phyloP scores from a whole-genome alignment of 1,140 invertebrate genomes.

The Lasaia peninsularis region DNA sequence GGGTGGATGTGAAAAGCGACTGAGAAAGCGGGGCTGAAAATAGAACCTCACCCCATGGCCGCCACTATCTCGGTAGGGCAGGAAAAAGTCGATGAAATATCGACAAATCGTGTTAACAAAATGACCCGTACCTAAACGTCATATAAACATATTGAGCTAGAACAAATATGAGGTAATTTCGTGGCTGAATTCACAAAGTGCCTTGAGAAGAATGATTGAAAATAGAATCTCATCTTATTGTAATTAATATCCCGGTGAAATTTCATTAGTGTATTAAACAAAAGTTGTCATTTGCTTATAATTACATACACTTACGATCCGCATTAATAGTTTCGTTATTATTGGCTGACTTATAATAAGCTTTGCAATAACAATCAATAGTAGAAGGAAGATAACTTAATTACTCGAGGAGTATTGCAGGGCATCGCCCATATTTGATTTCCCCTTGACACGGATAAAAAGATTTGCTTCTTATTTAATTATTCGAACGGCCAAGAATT shows the following conservation, averaged over 20 bases:
- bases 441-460: no score
- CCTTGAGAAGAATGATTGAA: neutral
- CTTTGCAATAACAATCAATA: no score
- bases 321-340: no score
- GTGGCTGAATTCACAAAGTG: slow-evolving; percentile 15
- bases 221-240: slow-evolving; percentile 37
- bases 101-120: neutral
- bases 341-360: no score
- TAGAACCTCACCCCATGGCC: slow-evolving; percentile 37
- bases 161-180: neutral
- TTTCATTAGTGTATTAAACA: no score
- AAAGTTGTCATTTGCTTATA: no score
- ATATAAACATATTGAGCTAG: neutral
- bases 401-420: no score
- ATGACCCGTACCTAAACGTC: neutral
- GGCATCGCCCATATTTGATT: no score
- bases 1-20: slow-evolving; percentile 17
- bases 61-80: slow-evolving; percentile 15
- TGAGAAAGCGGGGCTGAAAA: slow-evolving; percentile 13
- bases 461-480: no score
- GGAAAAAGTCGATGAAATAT: slow-evolving; percentile 2
- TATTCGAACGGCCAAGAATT: no score
- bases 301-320: no score
- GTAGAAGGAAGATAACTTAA: no score
- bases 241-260: neutral